phyloP scores from a whole-genome alignment of 1,140 invertebrate species.

The Penaeus chinensis region DNA sequence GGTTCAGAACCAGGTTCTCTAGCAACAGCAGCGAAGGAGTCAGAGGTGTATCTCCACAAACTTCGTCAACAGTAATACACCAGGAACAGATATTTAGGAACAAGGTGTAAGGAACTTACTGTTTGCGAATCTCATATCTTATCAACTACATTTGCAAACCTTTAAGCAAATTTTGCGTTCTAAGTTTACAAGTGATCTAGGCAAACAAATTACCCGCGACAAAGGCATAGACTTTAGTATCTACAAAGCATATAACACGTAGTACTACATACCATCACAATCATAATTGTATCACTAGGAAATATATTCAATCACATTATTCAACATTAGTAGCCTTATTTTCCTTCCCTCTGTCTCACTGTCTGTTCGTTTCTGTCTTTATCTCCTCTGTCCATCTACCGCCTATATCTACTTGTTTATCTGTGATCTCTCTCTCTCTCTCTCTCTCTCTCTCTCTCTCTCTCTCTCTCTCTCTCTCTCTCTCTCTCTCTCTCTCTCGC shows the following conservation, averaged over 20 bases:
- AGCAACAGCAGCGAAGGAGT: conserved; percentile 1
- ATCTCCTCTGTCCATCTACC: neutral
- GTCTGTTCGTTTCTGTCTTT: conserved; percentile 12
- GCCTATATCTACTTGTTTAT: neutral
- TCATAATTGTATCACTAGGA: neutral
- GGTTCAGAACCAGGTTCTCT: conserved; percentile 48
- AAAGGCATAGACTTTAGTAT: too few relatives aligned
- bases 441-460: neutral
- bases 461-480: neutral
- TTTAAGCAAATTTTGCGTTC: too few relatives aligned
- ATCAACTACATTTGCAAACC: too few relatives aligned
- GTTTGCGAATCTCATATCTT: too few relatives aligned
- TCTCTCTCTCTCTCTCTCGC: neutral
- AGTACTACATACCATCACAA: neutral
- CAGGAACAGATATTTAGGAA: too few relatives aligned
- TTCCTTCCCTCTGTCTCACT: conserved; percentile 31
- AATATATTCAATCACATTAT: too few relatives aligned
- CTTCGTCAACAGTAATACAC: too few relatives aligned
- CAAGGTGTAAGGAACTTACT: too few relatives aligned
- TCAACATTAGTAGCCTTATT: neutral
- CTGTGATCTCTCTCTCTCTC: neutral
- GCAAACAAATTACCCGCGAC: neutral
- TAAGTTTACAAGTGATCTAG: neutral
- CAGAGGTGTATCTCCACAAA: neutral
- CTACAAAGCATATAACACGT: too few relatives aligned